Percentiles rank a stretch among this genome's conserved stretches.
These are phyloP conservation scores for Oligia fasciuncula DNA, from an alignment of 2,888 invertebrate genomes.

Conservation along the genomic window DNA sequence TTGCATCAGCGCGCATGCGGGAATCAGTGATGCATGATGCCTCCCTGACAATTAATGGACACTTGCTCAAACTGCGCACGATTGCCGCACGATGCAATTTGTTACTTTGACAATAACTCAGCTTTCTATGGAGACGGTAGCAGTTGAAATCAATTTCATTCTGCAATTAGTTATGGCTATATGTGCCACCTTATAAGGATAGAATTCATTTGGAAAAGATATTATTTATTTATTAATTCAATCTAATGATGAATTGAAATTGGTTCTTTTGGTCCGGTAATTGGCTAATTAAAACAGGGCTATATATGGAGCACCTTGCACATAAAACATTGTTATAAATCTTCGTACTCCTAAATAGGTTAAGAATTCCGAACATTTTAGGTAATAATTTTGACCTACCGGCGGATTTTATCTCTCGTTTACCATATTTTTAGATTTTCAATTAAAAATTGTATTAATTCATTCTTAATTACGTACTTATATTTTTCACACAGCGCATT, in stretches of 20 bases:
- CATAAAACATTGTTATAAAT: conserved; percentile 2
- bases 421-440: conserved; percentile 12
- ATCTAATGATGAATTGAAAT: conserved; percentile 47
- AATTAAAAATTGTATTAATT: conserved; percentile 30
- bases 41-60: conserved; percentile 71
- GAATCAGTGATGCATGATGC: conserved; percentile 73
- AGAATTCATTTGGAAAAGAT: conserved; percentile 51
- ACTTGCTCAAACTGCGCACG: conserved; percentile 62
- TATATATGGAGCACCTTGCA: conserved; percentile 12
- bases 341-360: conserved; percentile 4
- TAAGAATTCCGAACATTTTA: not conserved
- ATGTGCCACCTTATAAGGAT: conserved; percentile 57
- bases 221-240: conserved; percentile 51
- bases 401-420: conserved; percentile 3
- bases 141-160: conserved; percentile 61
- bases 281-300: conserved; percentile 15
- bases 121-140: conserved; percentile 65
- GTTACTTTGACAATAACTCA: conserved; percentile 64
- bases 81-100: conserved; percentile 64
- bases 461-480: conserved; percentile 21
- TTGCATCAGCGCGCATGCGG: conserved; percentile 64
- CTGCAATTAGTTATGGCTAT: conserved; percentile 60
- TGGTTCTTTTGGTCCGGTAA: conserved; percentile 35
- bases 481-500: conserved; percentile 37
- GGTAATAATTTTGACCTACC: not conserved